phyloP scores from a whole-genome alignment of 2,113 vertebrate genomes.

The Vulpes lagopus region DNA sequence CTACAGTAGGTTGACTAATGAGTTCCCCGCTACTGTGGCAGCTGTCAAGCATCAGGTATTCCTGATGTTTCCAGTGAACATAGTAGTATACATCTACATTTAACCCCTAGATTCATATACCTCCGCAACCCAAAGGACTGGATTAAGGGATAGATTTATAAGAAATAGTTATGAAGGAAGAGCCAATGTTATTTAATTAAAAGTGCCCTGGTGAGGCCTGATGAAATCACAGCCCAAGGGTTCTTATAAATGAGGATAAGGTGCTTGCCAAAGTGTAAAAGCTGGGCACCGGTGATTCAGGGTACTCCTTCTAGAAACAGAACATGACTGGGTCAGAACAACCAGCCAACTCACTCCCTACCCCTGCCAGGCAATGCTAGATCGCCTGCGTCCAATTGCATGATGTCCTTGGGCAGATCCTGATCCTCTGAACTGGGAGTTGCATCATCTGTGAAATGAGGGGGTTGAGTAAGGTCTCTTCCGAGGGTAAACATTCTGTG shows the following conservation, averaged over 20 bases:
- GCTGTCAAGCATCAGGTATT: neutral
- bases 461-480: constrained; percentile 57
- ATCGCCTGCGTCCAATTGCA: neutral
- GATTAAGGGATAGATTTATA: neutral
- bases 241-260: neutral
- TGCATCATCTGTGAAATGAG: constrained; percentile 63
- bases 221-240: constrained; percentile 25
- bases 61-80: neutral
- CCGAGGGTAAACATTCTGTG: constrained; percentile 1
- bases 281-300: neutral
- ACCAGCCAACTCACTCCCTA: neutral
- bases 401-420: constrained; percentile 8
- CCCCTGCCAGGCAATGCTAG: neutral
- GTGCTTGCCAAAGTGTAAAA: neutral
- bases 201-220: neutral
- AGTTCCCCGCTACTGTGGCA: neutral
- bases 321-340: neutral
- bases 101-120: neutral
- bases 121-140: neutral
- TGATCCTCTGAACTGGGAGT: neutral
- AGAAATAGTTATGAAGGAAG: neutral
- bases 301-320: neutral
- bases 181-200: constrained; percentile 12
- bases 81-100: neutral
- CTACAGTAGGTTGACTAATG: neutral